Percentiles rank a stretch among this genome's conserved stretches.
Evolutionary conservation across 2,113 vertebrate genomes (phyloP).

Genomic region (Trematomus loennbergii): DNA sequence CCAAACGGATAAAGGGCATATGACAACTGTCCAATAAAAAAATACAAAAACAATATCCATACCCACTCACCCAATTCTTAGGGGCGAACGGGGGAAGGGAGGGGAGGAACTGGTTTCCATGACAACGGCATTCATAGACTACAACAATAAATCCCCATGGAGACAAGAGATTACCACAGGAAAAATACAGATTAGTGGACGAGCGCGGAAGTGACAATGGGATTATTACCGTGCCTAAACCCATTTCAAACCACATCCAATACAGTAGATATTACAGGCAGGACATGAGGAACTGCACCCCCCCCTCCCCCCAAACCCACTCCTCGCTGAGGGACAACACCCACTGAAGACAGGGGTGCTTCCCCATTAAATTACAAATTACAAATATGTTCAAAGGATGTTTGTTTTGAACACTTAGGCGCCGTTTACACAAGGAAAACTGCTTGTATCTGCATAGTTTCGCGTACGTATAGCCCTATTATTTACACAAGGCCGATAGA

Average conservation of each 20-base stretch:
- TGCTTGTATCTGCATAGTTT: too few species aligned
- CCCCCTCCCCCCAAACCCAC: background rate
- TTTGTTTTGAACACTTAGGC: background rate
- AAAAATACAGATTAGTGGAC: constrained; percentile 75
- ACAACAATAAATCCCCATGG: constrained; percentile 76
- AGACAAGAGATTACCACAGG: constrained; percentile 75
- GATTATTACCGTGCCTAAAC: constrained; percentile 69
- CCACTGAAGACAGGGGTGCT: background rate
- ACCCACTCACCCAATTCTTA: background rate
- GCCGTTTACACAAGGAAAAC: too few species aligned
- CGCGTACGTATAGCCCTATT: too few species aligned
- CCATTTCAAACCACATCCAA: constrained; percentile 55
- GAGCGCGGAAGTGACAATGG: constrained; percentile 70
- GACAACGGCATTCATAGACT: constrained; percentile 63
- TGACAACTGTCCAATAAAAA: background rate
- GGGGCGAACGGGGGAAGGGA: background rate
- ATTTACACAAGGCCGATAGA: too few species aligned
- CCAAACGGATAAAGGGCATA: constrained; percentile 17
- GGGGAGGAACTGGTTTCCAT: constrained; percentile 47
- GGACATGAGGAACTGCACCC: constrained; percentile 7
- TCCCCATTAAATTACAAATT: background rate
- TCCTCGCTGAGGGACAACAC: constrained; percentile 2
- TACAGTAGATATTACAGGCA: constrained; percentile 41
- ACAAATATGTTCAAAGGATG: background rate
- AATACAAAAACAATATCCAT: background rate